Evolutionary conservation across 1,140 invertebrate genomes (phyloP).

Genomic region (Triops cancriformis): DNA sequence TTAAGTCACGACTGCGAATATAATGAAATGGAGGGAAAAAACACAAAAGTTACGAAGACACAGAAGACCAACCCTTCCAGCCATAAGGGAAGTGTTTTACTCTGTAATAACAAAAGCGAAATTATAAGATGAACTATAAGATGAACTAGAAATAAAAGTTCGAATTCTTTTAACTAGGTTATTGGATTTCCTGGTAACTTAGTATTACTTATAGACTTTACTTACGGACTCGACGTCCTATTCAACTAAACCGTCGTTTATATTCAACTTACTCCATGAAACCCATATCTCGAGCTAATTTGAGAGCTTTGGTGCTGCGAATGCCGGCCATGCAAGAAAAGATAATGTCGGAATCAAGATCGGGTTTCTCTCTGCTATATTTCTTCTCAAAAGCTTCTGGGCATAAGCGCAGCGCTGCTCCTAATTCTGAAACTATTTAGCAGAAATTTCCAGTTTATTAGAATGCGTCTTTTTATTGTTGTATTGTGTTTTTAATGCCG

Average conservation of each 20-base stretch:
- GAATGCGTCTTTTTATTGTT: neutral
- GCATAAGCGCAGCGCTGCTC: neutral
- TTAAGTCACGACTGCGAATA: neutral
- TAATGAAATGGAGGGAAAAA: neutral
- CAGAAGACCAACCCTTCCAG: neutral
- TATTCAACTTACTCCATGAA: neutral
- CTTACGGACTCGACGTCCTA: no score
- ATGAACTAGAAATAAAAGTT: no score
- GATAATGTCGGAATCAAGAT: neutral
- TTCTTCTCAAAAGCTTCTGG: neutral
- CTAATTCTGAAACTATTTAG: neutral
- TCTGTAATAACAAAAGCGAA: neutral
- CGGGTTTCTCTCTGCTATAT: slow-evolving; percentile 14
- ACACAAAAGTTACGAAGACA: neutral
- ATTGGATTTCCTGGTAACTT: no score
- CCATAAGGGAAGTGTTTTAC: neutral
- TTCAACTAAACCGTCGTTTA: no score
- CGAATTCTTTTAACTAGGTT: no score
- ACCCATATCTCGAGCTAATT: slow-evolving; percentile 3
- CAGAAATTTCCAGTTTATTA: neutral
- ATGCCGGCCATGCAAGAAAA: slow-evolving; percentile 24
- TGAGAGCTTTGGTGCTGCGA: slow-evolving; percentile 18
- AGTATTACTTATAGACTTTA: no score
- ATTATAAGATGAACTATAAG: no score
- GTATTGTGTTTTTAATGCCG: neutral